Percentiles rank a stretch among this genome's conserved stretches.
Conservation (phyloP, 37 sponge, comb jelly and placozoan genomes). For the Tethya wilhelma region DNA sequence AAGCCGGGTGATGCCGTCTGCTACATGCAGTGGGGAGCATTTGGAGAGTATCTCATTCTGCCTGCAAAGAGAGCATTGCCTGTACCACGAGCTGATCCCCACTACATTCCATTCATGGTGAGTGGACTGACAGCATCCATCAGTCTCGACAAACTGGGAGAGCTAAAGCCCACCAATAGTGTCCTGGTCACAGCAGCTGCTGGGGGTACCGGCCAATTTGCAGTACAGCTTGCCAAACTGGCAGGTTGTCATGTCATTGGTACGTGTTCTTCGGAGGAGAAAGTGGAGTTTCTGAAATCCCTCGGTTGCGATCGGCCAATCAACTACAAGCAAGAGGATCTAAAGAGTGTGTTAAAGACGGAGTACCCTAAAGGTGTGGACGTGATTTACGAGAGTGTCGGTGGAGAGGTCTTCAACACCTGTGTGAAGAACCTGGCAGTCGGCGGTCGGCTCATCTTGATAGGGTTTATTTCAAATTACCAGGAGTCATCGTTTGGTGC, state of each 20-base stretch:
- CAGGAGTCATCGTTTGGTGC: slow-evolving; percentile 8
- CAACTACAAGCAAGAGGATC: slow-evolving; percentile 78
- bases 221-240: slow-evolving; percentile 79
- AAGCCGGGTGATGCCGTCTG: slow-evolving; percentile 58
- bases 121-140: slow-evolving; percentile 79
- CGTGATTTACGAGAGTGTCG: slow-evolving; percentile 74
- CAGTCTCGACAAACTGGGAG: slow-evolving; percentile 59
- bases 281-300: slow-evolving; percentile 53
- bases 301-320: slow-evolving; percentile 82
- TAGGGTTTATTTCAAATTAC: slow-evolving; percentile 73
- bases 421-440: slow-evolving; percentile 72
- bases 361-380: slow-evolving; percentile 79
- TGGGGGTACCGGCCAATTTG: slow-evolving; percentile 88
- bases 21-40: slow-evolving; percentile 48
- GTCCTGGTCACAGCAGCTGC: slow-evolving; percentile 85
- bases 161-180: slow-evolving; percentile 50
- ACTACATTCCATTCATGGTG: slow-evolving; percentile 50
- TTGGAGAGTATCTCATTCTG: slow-evolving; percentile 61
- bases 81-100: slow-evolving; percentile 55
- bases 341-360: slow-evolving; percentile 47
- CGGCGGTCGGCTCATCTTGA: slow-evolving; percentile 66
- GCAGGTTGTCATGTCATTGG: slow-evolving; percentile 90
- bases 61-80: slow-evolving; percentile 44
- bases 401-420: slow-evolving; percentile 77
- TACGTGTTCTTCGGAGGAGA: slow-evolving; percentile 77